phyloP scores from a whole-genome alignment of 2,888 invertebrate genomes.

The Himalopsyche anomala region DNA sequence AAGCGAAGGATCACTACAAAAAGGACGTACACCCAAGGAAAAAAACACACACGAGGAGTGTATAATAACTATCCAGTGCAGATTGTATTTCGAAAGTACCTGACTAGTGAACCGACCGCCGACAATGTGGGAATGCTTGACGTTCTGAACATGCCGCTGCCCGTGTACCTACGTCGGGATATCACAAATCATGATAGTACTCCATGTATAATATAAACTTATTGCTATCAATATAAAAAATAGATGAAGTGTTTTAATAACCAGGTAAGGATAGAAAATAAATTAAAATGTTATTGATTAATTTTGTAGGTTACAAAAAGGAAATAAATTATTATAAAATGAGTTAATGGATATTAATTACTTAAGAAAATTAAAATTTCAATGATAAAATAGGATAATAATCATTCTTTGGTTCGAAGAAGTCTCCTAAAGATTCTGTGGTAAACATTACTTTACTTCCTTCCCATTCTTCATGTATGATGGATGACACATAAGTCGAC shows the following conservation, averaged over 20 bases:
- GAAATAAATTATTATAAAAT: background rate
- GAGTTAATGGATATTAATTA: background rate
- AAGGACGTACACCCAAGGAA: slow-evolving; percentile 74
- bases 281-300: slow-evolving; percentile 39
- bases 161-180: slow-evolving; percentile 73
- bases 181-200: background rate
- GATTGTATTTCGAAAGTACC: slow-evolving; percentile 74
- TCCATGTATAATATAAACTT: background rate
- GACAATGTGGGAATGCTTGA: slow-evolving; percentile 93
- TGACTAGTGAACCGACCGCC: slow-evolving; percentile 83
- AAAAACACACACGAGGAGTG: slow-evolving; percentile 68
- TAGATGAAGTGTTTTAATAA: background rate
- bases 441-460: too few species aligned
- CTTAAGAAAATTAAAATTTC: too few species aligned
- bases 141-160: slow-evolving; percentile 89
- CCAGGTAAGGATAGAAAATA: background rate
- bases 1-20: slow-evolving; percentile 72
- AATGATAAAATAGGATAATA: too few species aligned
- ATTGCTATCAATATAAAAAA: background rate
- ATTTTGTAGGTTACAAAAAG: background rate
- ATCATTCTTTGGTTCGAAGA: too few species aligned
- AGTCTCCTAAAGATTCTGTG: too few species aligned
- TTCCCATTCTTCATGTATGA: too few species aligned
- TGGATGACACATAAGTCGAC: too few species aligned
- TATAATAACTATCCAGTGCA: slow-evolving; percentile 29